Evolutionary conservation across 2,113 vertebrate genomes (phyloP).

Genomic region (Lanius collurio): DNA sequence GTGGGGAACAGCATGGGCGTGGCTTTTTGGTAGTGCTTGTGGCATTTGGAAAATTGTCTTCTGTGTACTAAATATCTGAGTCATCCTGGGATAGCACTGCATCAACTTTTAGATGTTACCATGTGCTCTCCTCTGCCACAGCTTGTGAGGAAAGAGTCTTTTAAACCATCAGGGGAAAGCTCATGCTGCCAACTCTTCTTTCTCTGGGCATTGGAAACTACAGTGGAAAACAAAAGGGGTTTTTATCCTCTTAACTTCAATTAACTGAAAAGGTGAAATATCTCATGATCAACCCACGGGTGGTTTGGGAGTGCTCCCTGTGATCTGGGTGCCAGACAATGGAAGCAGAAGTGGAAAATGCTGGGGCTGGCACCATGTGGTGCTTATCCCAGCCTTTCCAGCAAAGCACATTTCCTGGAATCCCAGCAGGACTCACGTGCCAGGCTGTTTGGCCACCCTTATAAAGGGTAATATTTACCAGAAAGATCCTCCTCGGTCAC

Average conservation of each 20-base stretch:
- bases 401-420: not conserved
- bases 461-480: not conserved
- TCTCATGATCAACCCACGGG: fast-evolving
- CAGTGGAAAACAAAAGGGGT: not conserved
- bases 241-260: not conserved
- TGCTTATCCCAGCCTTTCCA: not conserved
- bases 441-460: fast-evolving
- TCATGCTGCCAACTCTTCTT: fast-evolving
- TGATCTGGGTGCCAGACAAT: no score
- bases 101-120: not conserved
- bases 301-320: not conserved
- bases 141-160: not conserved
- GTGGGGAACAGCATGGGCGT: fast-evolving
- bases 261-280: not conserved
- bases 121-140: fast-evolving
- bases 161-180: not conserved
- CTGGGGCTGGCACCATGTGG: fast-evolving
- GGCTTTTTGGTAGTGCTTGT: not conserved
- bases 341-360: not conserved
- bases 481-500: not conserved
- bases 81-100: not conserved
- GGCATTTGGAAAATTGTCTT: not conserved
- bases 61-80: not conserved
- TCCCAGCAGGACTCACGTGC: fast-evolving
- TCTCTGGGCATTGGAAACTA: not conserved